A percentile compares a stretch with the other conserved stretches of the same genome.
Evolutionary conservation across 2,113 vertebrate genomes (phyloP).

Genomic region (Tonatia bakeri): DNA sequence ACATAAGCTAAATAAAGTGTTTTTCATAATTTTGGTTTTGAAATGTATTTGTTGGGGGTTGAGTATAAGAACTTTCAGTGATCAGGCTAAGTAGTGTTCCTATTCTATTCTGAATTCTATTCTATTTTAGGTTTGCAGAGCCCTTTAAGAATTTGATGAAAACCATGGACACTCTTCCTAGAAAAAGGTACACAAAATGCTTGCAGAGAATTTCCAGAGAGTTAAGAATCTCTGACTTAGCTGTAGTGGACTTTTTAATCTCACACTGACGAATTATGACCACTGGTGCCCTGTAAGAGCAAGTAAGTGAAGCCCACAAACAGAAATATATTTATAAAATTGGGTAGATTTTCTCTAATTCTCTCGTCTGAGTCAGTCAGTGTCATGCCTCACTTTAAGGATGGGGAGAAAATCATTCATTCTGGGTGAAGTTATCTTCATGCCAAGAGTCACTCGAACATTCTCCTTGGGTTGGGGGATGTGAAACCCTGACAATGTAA

Average conservation of each 20-base stretch:
- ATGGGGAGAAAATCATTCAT: background rate
- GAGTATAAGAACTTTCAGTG: background rate
- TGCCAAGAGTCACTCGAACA: background rate
- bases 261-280: background rate
- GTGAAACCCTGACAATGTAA: background rate
- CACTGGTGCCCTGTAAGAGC: background rate
- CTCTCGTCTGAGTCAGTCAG: background rate
- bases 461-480: background rate
- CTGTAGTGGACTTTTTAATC: background rate
- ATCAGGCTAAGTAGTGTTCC: background rate
- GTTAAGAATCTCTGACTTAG: background rate
- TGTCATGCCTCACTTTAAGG: background rate
- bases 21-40: constrained; percentile 28
- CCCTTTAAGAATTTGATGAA: background rate
- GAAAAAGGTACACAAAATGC: background rate
- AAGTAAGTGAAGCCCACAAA: background rate
- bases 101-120: background rate
- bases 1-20: background rate
- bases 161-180: background rate
- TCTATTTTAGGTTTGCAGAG: background rate
- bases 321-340: background rate
- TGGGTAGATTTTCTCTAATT: background rate
- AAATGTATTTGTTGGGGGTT: constrained; percentile 6
- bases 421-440: background rate
- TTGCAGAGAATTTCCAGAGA: background rate